These are phyloP conservation scores for Holothuria glaberrima DNA, from an alignment of 35 echinoderm and acorn worm species.

Conservation along the genomic window DNA sequence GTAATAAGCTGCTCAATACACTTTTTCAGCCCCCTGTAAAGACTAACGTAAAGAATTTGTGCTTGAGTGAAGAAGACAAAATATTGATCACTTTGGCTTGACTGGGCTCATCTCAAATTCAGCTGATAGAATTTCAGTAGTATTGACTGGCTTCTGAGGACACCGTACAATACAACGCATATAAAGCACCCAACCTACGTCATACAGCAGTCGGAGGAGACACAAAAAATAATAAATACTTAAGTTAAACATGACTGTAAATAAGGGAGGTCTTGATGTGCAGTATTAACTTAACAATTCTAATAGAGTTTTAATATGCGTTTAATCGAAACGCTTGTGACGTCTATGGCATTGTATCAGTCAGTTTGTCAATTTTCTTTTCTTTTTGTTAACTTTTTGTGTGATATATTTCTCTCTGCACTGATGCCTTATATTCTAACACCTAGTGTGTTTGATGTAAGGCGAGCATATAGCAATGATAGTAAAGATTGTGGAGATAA, in stretches of 20 bases:
- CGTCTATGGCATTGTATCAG: background rate
- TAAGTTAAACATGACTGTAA: background rate
- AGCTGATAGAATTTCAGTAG: slow-evolving; percentile 32
- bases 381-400: too few relatives aligned
- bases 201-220: background rate
- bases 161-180: slow-evolving; percentile 4
- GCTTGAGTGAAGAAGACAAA: slow-evolving; percentile 8
- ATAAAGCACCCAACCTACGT: slow-evolving; percentile 24
- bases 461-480: too few relatives aligned
- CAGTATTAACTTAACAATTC: slow-evolving; percentile 19
- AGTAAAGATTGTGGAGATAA: too few relatives aligned
- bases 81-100: slow-evolving; percentile 24
- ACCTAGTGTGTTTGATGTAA: too few relatives aligned
- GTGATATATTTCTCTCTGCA: too few relatives aligned
- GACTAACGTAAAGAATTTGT: background rate
- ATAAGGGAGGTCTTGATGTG: slow-evolving; percentile 2
- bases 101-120: slow-evolving; percentile 34
- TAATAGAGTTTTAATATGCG: slow-evolving; percentile 27
- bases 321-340: background rate
- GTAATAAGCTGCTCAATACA: background rate
- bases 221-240: background rate
- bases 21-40: too few relatives aligned
- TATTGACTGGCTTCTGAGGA: slow-evolving; percentile 38
- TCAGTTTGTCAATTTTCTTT: too few relatives aligned
- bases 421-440: too few relatives aligned